A percentile compares a stretch with the other conserved stretches of the same genome.
phyloP scores from a whole-genome alignment of 2,113 vertebrate species.

The Rattus rattus region DNA sequence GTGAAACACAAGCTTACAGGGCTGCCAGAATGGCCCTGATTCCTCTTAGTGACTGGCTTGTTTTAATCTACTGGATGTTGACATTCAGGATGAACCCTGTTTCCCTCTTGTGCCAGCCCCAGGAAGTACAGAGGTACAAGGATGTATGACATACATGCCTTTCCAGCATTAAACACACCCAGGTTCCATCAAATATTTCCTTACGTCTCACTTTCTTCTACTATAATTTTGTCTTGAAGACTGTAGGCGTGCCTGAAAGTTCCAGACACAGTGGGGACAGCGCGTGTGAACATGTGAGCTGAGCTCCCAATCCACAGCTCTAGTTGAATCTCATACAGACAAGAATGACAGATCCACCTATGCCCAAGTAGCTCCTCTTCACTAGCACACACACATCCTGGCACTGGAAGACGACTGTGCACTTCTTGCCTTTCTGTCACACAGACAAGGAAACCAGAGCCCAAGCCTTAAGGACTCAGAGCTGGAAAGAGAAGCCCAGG shows the following conservation, averaged over 20 bases:
- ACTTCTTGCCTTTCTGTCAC: too few species aligned
- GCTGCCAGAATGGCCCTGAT: neutral
- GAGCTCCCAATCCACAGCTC: too few species aligned
- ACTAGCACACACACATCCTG: too few species aligned
- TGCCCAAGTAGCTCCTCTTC: neutral
- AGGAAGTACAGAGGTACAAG: neutral
- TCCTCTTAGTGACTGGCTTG: neutral
- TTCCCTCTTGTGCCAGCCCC: neutral
- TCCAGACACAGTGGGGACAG: neutral
- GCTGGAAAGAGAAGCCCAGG: neutral
- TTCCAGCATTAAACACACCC: neutral
- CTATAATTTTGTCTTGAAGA: neutral
- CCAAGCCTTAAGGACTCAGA: neutral
- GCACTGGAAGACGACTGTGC: neutral
- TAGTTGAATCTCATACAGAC: neutral
- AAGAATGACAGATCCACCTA: neutral
- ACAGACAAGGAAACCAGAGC: neutral
- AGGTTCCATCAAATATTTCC: neutral
- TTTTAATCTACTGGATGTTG: neutral
- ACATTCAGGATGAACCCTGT: neutral
- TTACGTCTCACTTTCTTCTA: neutral
- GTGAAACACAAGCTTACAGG: too few species aligned
- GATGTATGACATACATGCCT: rapidly evolving
- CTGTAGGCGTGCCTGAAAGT: neutral
- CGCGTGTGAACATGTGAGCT: neutral